Base-by-base conservation (phyloP, 2,797 vertebrate genomes). In the Esox masquinongy region DNA sequence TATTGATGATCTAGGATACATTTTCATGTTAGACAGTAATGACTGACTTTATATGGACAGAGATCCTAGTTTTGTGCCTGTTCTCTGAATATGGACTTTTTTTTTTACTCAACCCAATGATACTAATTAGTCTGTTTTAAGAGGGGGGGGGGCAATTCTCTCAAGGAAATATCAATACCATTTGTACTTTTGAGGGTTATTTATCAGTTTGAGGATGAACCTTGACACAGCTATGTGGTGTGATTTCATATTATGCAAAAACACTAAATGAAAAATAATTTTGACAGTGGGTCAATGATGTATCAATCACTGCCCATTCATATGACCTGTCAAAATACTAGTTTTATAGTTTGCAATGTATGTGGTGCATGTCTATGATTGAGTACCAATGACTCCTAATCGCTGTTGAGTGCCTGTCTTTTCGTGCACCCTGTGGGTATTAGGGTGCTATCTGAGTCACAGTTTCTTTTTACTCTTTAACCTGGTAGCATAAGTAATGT, bases 181-280 rank as follows among this genome's bases (percentile, higher is more conserved):
- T 50, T 50, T 50, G 49, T 50, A 9, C 2, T 19, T 8, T 22
- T 56, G 7, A 56, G 51, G 6, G 1, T n/a, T 24, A 24, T 61
- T 61, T 24, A 61, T 24, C 22, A 24, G 22, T 61, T 24, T 11
- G n/a, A 61, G n/a, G 11, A 61, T 61, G n/a, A 12, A 24, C 1
- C 56, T 24, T 61, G 56, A 61, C 56, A 61, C n/a, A 12, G 24
- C 56, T 7, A 24, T 24, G 7, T 61, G 31, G 36, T 47, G 43
- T 14, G 1, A 47, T 47, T 64, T 19, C 31, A 66, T 73, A 70
- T 56, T 24, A 71, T 19, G 16, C 64, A 74, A 43, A 61, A 17
- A 66, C 61, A 72, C 74, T 80, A 63, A 26, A 67, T 31, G 64
- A 34, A 34, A 66, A 31, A 67, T 17, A 6, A 67, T 67, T 67